Percentiles rank a stretch among this genome's conserved stretches.
Conservation (phyloP, 1,140 invertebrate genomes). For the Brachionus paranguensis region DNA sequence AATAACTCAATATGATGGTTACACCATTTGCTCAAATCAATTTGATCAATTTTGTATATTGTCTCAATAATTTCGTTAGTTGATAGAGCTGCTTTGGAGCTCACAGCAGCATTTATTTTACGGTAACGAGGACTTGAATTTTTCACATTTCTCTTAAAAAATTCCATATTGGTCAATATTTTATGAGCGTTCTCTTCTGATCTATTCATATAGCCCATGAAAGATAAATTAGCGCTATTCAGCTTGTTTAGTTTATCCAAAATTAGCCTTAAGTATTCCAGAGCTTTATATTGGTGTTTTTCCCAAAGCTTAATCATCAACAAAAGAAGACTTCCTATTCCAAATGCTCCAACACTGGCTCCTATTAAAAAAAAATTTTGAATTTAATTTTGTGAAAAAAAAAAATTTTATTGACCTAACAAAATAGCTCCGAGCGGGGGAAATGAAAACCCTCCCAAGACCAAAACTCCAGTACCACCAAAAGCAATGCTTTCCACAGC, state of each 20-base stretch:
- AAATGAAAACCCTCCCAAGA: constrained; percentile 22
- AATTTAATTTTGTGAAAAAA: background rate
- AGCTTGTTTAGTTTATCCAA: background rate
- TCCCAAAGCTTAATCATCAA: constrained; percentile 7
- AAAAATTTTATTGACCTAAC: background rate
- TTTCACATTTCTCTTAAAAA: constrained; percentile 12
- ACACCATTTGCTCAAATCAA: constrained; percentile 6
- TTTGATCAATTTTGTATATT: constrained; percentile 32
- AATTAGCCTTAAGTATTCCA: constrained; percentile 26
- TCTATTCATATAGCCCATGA: constrained; percentile 38
- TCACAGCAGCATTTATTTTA: background rate
- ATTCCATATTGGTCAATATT: constrained; percentile 5
- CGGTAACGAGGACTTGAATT: constrained; percentile 24
- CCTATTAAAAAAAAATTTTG: background rate
- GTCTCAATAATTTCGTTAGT: background rate
- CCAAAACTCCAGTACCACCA: constrained; percentile 22
- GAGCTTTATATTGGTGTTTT: constrained; percentile 32
- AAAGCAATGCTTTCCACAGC: constrained; percentile 13
- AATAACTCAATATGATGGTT: background rate
- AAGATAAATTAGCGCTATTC: constrained; percentile 3
- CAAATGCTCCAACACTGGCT: background rate
- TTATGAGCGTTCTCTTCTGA: constrained; percentile 16
- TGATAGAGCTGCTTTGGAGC: background rate
- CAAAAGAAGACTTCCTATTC: background rate
- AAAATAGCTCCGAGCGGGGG: constrained; percentile 15